A percentile compares a stretch with the other conserved stretches of the same genome.
phyloP scores from a whole-genome alignment of 2,797 vertebrate genomes.

The Spinus pinus region DNA sequence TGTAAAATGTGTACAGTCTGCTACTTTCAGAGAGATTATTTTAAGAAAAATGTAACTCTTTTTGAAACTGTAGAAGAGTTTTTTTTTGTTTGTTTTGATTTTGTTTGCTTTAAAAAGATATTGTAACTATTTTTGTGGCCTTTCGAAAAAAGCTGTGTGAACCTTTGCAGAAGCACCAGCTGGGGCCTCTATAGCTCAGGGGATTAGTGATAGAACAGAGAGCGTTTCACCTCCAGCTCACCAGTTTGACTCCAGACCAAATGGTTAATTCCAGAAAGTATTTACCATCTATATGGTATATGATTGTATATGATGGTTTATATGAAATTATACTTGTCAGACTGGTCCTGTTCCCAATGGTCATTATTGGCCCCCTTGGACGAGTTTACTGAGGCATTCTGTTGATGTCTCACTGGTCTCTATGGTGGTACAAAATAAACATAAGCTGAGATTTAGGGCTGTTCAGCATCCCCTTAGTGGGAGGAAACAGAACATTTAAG shows the following conservation, averaged over 20 bases:
- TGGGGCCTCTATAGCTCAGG: slow-evolving; percentile 53
- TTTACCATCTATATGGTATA: neutral
- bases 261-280: neutral
- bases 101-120: neutral
- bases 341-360: neutral
- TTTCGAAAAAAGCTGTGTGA: slow-evolving; percentile 46
- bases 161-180: slow-evolving; percentile 27
- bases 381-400: neutral
- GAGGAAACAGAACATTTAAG: neutral
- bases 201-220: slow-evolving; percentile 23
- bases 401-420: neutral
- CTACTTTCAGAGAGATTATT: slow-evolving; percentile 76
- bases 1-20: slow-evolving; percentile 71
- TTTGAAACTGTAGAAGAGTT: neutral
- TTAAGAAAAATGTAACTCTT: slow-evolving; percentile 65
- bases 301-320: neutral
- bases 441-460: neutral
- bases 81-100: neutral
- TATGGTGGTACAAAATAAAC: neutral
- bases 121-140: slow-evolving; percentile 51
- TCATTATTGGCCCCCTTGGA: neutral
- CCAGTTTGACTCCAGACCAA: neutral
- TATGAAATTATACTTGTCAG: neutral
- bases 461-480: neutral
- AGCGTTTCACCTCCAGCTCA: slow-evolving; percentile 24